phyloP scores from a whole-genome alignment of 1,140 invertebrate genomes.

The Macrostomum lignano region DNA sequence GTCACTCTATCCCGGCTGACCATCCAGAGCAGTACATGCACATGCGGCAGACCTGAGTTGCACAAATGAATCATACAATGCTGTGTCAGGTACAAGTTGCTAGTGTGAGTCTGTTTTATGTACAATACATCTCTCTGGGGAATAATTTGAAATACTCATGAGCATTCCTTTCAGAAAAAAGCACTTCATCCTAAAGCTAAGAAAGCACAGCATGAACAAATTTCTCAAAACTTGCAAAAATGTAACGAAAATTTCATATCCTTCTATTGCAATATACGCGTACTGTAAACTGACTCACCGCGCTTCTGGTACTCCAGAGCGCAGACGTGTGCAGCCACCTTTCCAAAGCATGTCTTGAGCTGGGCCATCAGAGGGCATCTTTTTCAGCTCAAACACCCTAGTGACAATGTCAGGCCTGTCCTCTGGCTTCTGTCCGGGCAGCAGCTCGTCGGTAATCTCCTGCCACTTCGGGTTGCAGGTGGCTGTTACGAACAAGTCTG shows the following conservation, averaged over 20 bases:
- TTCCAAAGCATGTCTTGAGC: conserved; percentile 18
- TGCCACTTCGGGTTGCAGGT: conserved; percentile 13
- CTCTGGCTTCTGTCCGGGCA: conserved; percentile 11
- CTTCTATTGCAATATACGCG: too few species aligned
- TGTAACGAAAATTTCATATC: too few species aligned
- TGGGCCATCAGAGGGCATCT: conserved; percentile 27
- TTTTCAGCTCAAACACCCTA: conserved; percentile 29
- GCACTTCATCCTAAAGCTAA: too few species aligned
- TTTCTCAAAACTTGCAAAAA: too few species aligned
- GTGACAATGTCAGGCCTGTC: conserved; percentile 27
- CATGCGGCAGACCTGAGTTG: conserved; percentile 31
- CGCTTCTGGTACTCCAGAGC: conserved; percentile 32
- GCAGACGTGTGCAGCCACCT: conserved; percentile 17
- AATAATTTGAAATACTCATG: too few species aligned
- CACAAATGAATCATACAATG: too few species aligned
- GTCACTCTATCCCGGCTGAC: conserved; percentile 7
- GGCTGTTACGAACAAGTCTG: conserved; percentile 13
- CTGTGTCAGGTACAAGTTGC: too few species aligned
- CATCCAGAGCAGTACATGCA: conserved; percentile 29
- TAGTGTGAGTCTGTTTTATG: too few species aligned
- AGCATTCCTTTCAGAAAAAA: too few species aligned
- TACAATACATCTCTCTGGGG: too few species aligned
- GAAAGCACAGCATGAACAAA: too few species aligned
- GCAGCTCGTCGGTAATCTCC: conserved; percentile 19
- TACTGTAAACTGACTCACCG: too few species aligned